phyloP scores from a whole-genome alignment of 2,113 vertebrate species.

The Prolemur simus region DNA sequence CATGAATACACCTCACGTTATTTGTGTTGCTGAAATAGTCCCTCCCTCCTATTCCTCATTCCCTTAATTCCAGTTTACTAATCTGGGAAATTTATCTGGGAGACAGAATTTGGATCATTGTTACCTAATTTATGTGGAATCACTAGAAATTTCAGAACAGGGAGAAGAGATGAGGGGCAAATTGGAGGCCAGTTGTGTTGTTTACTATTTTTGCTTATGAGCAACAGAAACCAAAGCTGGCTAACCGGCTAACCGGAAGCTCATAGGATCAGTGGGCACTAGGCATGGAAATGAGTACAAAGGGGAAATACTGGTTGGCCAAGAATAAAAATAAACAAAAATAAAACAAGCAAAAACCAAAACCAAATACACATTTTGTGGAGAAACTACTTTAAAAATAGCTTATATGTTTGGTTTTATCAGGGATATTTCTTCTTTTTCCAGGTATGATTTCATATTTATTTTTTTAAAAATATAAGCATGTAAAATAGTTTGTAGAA shows the following conservation, averaged over 20 bases:
- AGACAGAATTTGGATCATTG: neutral
- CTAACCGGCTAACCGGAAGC: neutral
- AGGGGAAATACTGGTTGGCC: neutral
- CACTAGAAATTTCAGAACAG: neutral
- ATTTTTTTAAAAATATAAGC: neutral
- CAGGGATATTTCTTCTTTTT: neutral
- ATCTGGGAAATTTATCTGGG: neutral
- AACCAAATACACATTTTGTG: neutral
- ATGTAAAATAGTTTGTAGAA: slow-evolving; percentile 20
- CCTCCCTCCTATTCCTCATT: neutral
- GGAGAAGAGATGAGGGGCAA: neutral
- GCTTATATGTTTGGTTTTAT: neutral
- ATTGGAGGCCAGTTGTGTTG: neutral
- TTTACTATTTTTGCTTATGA: slow-evolving; percentile 1
- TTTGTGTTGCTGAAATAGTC: neutral
- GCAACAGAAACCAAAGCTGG: neutral
- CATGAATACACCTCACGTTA: neutral
- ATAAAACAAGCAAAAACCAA: neutral
- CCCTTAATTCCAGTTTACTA: neutral
- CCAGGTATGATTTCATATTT: neutral
- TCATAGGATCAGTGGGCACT: neutral
- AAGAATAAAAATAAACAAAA: slow-evolving; percentile 4
- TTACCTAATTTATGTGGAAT: slow-evolving; percentile 2
- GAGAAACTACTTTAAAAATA: slow-evolving; percentile 39
- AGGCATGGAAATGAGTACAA: neutral